Conservation (phyloP, 92 coral and sea anemone species). For the Zoanthus sociatus region DNA sequence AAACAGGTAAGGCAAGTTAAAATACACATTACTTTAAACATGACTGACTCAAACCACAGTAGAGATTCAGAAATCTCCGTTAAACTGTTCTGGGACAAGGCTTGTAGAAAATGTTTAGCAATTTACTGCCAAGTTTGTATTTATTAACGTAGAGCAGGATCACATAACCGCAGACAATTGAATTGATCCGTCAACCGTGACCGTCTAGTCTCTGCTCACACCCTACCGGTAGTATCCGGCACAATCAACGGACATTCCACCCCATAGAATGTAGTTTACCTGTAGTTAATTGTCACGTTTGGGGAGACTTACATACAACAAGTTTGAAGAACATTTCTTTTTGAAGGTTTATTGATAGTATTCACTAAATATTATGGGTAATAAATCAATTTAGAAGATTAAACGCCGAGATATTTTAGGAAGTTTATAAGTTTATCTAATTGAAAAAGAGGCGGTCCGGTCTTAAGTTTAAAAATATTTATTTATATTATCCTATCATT, state of each 20-base stretch:
- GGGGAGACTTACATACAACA: background rate
- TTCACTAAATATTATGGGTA: background rate
- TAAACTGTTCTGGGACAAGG: constrained; percentile 32
- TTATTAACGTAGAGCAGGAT: constrained; percentile 23
- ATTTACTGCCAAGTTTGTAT: constrained; percentile 8
- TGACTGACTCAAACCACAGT: background rate
- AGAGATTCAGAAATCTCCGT: background rate
- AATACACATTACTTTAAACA: constrained; percentile 5
- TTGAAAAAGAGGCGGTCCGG: background rate
- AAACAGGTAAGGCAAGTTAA: constrained; percentile 5
- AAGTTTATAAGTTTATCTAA: background rate
- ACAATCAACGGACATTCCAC: constrained; percentile 19
- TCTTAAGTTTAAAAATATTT: background rate
- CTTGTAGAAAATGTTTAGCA: constrained; percentile 16
- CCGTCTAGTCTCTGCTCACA: constrained; percentile 8
- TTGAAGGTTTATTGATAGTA: background rate
- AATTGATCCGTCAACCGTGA: constrained; percentile 8
- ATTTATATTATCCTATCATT: constrained; percentile 18
- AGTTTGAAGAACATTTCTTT: background rate
- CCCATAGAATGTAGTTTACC: background rate
- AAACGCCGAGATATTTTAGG: background rate
- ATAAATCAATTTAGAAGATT: background rate
- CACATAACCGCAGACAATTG: constrained; percentile 38
- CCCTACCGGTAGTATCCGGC: background rate
- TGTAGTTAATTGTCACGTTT: constrained; percentile 8